A percentile compares a stretch with the other conserved stretches of the same genome.
These are phyloP conservation scores for Hippolais icterina DNA, from an alignment of 2,113 vertebrate genomes.

Conservation along the genomic window DNA sequence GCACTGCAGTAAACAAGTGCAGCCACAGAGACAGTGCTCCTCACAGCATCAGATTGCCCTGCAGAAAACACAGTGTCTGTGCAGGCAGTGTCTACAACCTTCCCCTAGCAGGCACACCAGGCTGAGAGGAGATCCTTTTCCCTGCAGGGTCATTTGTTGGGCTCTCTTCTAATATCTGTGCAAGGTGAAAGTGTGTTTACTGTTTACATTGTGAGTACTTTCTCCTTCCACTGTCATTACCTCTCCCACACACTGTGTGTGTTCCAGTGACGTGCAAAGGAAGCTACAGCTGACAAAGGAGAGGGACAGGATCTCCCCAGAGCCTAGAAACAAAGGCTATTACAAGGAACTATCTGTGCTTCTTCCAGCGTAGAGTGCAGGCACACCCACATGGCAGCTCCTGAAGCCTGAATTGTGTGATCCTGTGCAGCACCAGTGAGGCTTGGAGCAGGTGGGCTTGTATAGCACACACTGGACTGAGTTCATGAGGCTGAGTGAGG, in stretches of 20 bases:
- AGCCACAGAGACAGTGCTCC: not conserved
- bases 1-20: not conserved
- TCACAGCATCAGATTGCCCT: not conserved
- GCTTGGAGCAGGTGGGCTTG: not conserved
- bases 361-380: not conserved
- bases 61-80: not conserved
- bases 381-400: not conserved
- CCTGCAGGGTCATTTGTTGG: not conserved
- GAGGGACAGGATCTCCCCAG: not conserved
- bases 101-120: not conserved
- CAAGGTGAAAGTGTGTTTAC: constrained; percentile 32
- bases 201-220: constrained; percentile 9
- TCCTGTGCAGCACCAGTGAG: not conserved
- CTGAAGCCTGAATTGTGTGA: not conserved
- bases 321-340: not conserved
- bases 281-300: constrained; percentile 17
- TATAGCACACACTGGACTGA: not conserved
- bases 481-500: not conserved
- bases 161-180: not conserved
- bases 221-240: constrained; percentile 17
- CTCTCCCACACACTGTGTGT: constrained; percentile 14
- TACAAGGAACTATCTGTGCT: constrained; percentile 26
- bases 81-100: not conserved
- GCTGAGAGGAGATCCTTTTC: not conserved
- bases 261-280: constrained; percentile 2